phyloP scores from a whole-genome alignment of 2,888 invertebrate genomes.

The Parascotia fuliginaria region DNA sequence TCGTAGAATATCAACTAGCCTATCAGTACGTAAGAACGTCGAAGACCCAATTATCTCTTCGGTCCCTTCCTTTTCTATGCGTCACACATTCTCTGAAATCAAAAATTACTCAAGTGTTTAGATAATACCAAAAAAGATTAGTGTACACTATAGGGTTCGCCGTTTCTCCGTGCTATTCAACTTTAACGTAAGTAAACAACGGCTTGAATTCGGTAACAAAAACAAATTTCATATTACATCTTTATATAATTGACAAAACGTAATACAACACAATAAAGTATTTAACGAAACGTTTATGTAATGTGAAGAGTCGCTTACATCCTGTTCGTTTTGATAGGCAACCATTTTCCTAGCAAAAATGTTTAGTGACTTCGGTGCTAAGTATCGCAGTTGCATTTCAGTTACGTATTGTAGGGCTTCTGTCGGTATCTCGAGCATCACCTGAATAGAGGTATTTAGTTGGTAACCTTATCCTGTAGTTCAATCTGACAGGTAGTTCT shows the following conservation, averaged over 20 bases:
- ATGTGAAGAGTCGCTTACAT: not conserved
- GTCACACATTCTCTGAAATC: too few relatives aligned
- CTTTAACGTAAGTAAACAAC: too few relatives aligned
- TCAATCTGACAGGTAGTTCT: too few relatives aligned
- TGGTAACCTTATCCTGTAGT: too few relatives aligned
- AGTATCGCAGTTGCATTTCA: constrained; percentile 59
- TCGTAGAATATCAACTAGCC: too few relatives aligned
- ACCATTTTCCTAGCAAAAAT: constrained; percentile 66
- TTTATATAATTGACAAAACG: not conserved
- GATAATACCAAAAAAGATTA: too few relatives aligned
- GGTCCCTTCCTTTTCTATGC: too few relatives aligned
- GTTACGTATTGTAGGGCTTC: constrained; percentile 59
- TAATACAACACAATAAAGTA: not conserved
- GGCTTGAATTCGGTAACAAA: not conserved
- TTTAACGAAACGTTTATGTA: not conserved
- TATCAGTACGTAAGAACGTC: too few relatives aligned
- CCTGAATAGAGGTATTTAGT: constrained; percentile 45
- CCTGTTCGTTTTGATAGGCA: constrained; percentile 44
- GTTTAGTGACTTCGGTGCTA: constrained; percentile 61
- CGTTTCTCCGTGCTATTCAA: too few relatives aligned
- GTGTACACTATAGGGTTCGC: too few relatives aligned
- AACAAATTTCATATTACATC: not conserved
- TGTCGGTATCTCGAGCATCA: constrained; percentile 66
- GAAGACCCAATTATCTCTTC: too few relatives aligned
- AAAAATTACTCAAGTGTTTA: too few relatives aligned